Base-by-base conservation (phyloP, 2,113 vertebrate species). In the Amia ocellicauda region DNA sequence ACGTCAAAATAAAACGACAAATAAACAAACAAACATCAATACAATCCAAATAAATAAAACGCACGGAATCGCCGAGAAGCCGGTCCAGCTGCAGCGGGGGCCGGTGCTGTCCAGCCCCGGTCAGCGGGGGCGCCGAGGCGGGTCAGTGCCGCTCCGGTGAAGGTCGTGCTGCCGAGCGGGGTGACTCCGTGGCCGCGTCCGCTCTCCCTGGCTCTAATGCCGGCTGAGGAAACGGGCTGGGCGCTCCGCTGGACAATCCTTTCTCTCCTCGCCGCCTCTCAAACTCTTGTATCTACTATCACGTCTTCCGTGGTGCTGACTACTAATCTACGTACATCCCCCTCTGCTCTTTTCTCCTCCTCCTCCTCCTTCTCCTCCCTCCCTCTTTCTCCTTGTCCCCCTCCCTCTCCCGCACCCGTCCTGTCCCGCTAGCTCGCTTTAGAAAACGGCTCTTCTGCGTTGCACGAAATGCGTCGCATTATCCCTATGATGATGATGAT, bases 321-420 rank as follows among this genome's bases (percentile, higher is more conserved):
- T 73, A 74, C 67, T 74, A 71, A 74, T 75, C 76, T 76, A 61
- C 62, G 70, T 27, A 61, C 71, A 69, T 76, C 82, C 67, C 77
- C n/a, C n/a, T n/a, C n/a, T 77, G 71, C 73, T 47, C 69, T 54
- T 70, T 23, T 62, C 74, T 66, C 59, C 82, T 77, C 78, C 81
- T 79, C 74, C 78, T 74, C 73, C 59, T 63, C 74, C 63, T 41
- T 69, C 80, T 77, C 82, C 84, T 85, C 78, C 62, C 64, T 72
- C 80, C 71, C 77, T 72, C 76, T 80, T 85, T 80, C 74, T 80
- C 85, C 85, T 86, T 87, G 85, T 89, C 77, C 55, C 57, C 47
- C 58, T 74, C 71, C 78, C 24, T 59, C 59, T 42, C 63, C 66
- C 69, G 63, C 66, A 56, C 66, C 59, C 51, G 62, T 29, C 23